phyloP scores from a whole-genome alignment of 2,888 invertebrate species.

The Eurois occulta region DNA sequence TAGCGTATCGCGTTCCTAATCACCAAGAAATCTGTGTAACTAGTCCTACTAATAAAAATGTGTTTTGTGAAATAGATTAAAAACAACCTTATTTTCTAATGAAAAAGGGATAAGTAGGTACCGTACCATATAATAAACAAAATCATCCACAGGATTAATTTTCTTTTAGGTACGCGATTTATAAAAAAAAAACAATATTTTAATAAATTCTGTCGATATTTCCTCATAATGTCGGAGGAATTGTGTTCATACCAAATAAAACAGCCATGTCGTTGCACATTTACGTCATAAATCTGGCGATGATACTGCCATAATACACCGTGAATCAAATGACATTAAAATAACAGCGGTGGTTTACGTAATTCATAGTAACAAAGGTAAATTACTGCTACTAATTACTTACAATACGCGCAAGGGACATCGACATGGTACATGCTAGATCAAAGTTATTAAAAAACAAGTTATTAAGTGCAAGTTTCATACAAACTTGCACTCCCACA shows the following conservation, averaged over 20 bases:
- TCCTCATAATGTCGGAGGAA: not conserved
- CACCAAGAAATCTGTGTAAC: not conserved
- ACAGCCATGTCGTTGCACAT: not conserved
- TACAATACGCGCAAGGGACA: not conserved
- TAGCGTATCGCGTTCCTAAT: not conserved
- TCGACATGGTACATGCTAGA: not conserved
- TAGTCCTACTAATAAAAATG: not conserved
- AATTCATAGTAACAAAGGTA: not conserved
- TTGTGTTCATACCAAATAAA: not conserved
- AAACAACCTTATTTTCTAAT: not conserved
- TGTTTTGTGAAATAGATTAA: not conserved
- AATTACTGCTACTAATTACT: no score
- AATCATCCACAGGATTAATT: not conserved
- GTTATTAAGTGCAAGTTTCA: no score
- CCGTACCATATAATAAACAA: not conserved
- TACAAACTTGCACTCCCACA: not conserved
- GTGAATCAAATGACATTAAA: not conserved
- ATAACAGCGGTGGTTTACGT: constrained; percentile 3
- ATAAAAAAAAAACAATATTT: no score
- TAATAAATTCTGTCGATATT: not conserved
- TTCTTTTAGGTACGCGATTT: not conserved
- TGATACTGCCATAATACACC: not conserved
- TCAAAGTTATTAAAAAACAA: not conserved
- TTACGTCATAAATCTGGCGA: not conserved
- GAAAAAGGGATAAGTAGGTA: not conserved